These are phyloP conservation scores for Dromaius novaehollandiae DNA, from an alignment of 2,113 vertebrate genomes.

Conservation along the genomic window DNA sequence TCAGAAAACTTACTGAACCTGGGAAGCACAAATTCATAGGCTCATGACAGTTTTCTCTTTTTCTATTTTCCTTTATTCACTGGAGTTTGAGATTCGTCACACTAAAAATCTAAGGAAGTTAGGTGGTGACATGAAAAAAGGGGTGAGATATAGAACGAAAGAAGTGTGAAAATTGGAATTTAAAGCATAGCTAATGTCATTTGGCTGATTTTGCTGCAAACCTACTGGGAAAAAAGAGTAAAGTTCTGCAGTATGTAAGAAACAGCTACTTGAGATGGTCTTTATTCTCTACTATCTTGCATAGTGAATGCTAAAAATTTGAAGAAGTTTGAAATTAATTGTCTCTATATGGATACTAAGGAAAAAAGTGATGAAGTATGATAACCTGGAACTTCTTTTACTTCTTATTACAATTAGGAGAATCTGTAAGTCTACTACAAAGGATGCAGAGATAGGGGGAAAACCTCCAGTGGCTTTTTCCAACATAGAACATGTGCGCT, in stretches of 20 bases:
- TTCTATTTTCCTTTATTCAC: neutral
- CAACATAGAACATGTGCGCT: rapidly evolving
- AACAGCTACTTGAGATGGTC: neutral
- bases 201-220: slow-evolving; percentile 55
- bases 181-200: slow-evolving; percentile 66
- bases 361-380: neutral
- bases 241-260: neutral
- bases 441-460: neutral
- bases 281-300: neutral
- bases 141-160: slow-evolving; percentile 27
- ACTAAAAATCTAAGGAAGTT: slow-evolving; percentile 45
- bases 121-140: slow-evolving; percentile 55
- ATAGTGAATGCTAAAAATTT: neutral
- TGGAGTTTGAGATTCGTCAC: slow-evolving; percentile 25
- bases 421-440: neutral
- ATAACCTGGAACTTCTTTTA: slow-evolving; percentile 20
- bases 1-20: neutral
- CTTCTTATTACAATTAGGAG: neutral
- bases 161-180: slow-evolving; percentile 63
- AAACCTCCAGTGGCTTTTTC: neutral
- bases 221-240: neutral
- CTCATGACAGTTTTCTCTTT: neutral
- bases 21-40: neutral
- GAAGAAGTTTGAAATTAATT: slow-evolving; percentile 42
- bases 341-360: slow-evolving; percentile 24